Conservation (phyloP, 2,113 vertebrate genomes). For the Dermatemys mawii region DNA sequence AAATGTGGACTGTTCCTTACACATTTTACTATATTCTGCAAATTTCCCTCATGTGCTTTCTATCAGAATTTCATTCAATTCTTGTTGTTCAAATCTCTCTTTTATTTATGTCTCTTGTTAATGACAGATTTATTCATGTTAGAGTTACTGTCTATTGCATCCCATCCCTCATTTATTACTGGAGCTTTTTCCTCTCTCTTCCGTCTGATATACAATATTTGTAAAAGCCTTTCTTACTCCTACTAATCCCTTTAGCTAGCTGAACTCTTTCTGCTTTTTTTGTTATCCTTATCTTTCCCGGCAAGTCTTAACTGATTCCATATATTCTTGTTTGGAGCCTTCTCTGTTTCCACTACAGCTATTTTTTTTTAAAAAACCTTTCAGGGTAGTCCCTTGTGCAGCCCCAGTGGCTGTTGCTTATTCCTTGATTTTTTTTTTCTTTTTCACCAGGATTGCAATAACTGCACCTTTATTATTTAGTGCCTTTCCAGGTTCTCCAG, state of each 20-base stretch:
- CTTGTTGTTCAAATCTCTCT: not conserved
- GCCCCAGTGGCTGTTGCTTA: not conserved
- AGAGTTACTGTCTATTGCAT: slow-evolving; percentile 9
- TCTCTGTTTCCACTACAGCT: slow-evolving; percentile 7
- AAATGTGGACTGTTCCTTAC: accelerated
- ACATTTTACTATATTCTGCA: accelerated
- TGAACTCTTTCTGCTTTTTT: not conserved
- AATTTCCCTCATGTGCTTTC: not conserved
- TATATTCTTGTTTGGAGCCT: slow-evolving; percentile 11
- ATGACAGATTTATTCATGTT: slow-evolving; percentile 18
- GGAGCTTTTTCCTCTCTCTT: slow-evolving; percentile 19
- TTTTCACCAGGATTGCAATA: not conserved
- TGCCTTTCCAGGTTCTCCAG: slow-evolving; percentile 14
- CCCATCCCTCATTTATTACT: slow-evolving; percentile 28
- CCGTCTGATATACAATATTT: slow-evolving; percentile 45
- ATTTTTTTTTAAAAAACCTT: not conserved
- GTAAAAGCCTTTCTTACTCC: slow-evolving; percentile 43
- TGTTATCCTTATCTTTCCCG: slow-evolving; percentile 7
- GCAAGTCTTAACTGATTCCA: slow-evolving; percentile 36
- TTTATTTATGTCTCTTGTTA: slow-evolving; percentile 39
- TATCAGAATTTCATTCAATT: not conserved
- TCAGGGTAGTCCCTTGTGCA: slow-evolving; percentile 3
- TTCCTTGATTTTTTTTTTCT: slow-evolving; percentile 25
- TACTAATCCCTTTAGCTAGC: slow-evolving; percentile 45
- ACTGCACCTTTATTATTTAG: not conserved